These are phyloP conservation scores for Callopanchax toddi DNA, from an alignment of 2,113 vertebrate species.

Conservation along the genomic window DNA sequence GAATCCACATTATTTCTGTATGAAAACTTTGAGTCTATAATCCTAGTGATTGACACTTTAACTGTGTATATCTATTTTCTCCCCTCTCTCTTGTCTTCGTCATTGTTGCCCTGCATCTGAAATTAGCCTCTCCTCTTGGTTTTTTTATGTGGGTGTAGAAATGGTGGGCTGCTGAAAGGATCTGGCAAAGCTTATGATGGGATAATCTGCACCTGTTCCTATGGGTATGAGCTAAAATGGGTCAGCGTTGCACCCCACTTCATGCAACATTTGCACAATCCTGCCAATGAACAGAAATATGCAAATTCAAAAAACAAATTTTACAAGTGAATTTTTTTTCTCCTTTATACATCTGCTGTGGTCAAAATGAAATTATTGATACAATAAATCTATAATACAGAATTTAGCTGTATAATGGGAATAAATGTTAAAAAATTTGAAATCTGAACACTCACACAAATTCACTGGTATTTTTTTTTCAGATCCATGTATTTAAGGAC, in stretches of 20 bases:
- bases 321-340: too few species aligned
- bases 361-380: not conserved
- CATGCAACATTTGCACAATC: slow-evolving; percentile 42
- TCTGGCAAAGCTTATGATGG: slow-evolving; percentile 70
- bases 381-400: not conserved
- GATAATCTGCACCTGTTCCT: slow-evolving; percentile 80
- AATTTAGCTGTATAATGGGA: too few species aligned
- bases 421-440: too few species aligned
- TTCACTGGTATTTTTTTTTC: slow-evolving; percentile 12
- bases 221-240: slow-evolving; percentile 69
- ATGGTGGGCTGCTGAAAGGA: slow-evolving; percentile 68
- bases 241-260: slow-evolving; percentile 41
- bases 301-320: slow-evolving; percentile 18
- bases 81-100: slow-evolving; percentile 37
- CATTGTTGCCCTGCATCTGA: slow-evolving; percentile 60
- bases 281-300: not conserved
- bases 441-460: not conserved
- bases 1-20: not conserved
- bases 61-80: too few species aligned
- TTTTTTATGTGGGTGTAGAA: slow-evolving; percentile 72
- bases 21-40: slow-evolving; percentile 11
- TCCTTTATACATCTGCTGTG: not conserved
- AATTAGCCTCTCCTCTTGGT: slow-evolving; percentile 67
- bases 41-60: slow-evolving; percentile 12
- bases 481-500: slow-evolving; percentile 46